Percentiles rank a stretch among this genome's conserved stretches.
Evolutionary conservation across 2,113 vertebrate genomes (phyloP).

Genomic region (Haplochromis vanheusdeni): DNA sequence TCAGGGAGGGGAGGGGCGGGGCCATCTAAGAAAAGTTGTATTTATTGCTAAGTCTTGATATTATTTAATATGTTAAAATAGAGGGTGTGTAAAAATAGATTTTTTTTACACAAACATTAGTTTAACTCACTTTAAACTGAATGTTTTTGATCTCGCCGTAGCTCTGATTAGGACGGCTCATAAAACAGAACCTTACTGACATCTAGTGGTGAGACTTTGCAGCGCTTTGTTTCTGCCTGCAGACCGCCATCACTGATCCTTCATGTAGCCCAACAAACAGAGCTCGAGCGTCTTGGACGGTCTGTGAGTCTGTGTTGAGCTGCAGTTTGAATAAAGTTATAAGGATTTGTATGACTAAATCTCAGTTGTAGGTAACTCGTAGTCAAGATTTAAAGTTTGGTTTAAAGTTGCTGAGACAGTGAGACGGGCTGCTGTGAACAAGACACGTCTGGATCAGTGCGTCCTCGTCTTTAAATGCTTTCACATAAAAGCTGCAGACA

Average conservation of each 20-base stretch:
- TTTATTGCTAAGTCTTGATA: background rate
- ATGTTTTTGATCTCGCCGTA: background rate
- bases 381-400: background rate
- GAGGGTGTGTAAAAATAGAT: background rate
- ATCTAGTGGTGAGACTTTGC: background rate
- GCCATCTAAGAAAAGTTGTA: background rate
- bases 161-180: background rate
- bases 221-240: background rate
- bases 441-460: background rate
- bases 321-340: background rate
- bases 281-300: background rate
- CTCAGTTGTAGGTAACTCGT: fast-evolving
- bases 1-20: background rate
- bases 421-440: background rate
- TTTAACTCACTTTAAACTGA: background rate
- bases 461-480: background rate
- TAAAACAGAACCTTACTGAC: background rate
- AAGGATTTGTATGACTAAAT: background rate
- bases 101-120: background rate
- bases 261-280: background rate
- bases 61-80: background rate
- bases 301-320: background rate
- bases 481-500: background rate
- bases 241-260: background rate
- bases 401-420: background rate